Base-by-base conservation (phyloP, 1,140 invertebrate genomes). In the Drosophila seguyi region DNA sequence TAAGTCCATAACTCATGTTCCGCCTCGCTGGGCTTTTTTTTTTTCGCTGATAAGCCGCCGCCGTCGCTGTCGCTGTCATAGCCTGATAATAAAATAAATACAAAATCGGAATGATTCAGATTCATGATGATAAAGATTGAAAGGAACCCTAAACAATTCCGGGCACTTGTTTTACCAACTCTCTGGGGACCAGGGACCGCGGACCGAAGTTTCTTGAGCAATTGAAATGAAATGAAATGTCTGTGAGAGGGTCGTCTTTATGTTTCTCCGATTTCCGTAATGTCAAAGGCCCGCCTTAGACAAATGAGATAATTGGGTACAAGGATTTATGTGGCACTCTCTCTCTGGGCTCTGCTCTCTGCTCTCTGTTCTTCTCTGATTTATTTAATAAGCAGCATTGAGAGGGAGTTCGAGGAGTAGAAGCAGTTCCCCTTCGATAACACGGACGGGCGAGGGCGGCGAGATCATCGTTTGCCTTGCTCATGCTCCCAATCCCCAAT, bases 251-350 rank as follows among this genome's bases (percentile, higher is more conserved):
- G 75, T 73, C 69, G 67, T 50, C 68, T 42, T 34, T 13, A 25
- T 25, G 44, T 38, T 65, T 68, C 84, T 83, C 80, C 69, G 80
- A 79, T 88, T 88, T 88, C 79, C 81, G 63, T 74, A 57, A 81
- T 81, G 79, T 66, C 73, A 75, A 57, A 65, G 71, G 73, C 41
- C 75, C 73, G 81, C 69, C 69, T 80, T 75, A 79, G 85, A 91
- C 90, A 91, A 91, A 87, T 91, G 85, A 79, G 85, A 91, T 91
- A 91, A 91, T 91, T 91, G 90, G 81, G 69, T 47, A 53, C 77
- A 66, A 59, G 71, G 74, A 91, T 91, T 91, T 91, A 91, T 91
- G 77, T 61, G 72, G 44, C 60, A 56, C 22, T 39, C 27, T 18
- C 38, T n/a, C 16, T 13, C 48, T 31, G 13, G n/a, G n/a, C n/a